Evolutionary conservation across 2,113 vertebrate genomes (phyloP), one percentile per base, ranked within the genome.

Genomic region (Melanerpes aurifrons): DNA sequence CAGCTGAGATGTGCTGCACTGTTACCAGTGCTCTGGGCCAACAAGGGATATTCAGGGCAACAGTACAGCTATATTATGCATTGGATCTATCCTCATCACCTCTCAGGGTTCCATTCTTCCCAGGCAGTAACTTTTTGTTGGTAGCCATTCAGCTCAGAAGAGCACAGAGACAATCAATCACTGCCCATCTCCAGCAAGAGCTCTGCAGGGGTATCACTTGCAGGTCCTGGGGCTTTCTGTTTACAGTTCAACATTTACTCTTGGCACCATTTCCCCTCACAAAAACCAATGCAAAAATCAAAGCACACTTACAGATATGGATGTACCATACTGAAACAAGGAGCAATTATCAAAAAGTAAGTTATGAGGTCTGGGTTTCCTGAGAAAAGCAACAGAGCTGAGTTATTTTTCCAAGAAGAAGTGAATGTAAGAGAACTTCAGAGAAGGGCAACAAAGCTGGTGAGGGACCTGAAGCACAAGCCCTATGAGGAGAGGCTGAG

Each of bases 211-310:
- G 9, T 71, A 74, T 67, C 87, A 94, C 72, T 82, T 89, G 48
- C 12, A 93, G 58, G 62, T 86, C 79, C 62, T 78, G 68, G 10
- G 89, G 82, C 15, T 87, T 89, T 91, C 77, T 88, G 72, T 94
- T 90, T 84, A 83, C 66, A 91, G 19, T 50, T 86, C 79, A 77
- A 76, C 68, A 48, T 73, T 70, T 26, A 66, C 67, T 31, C 45
- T 83, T 5, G 1, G 58, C 92, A 93, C 37, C 47, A 40, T 64
- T 81, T 83, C 47, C 47, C 62, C 24, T 77, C 61, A 74, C 20
- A 71, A 83, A 86, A 62, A 86, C 72, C 88, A 87, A 70, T n/a
- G 22, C 50, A 92, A 84, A 70, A 94, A 90, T 84, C 78, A 91
- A 83, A 86, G 72, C 37, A 25, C 7, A n/a, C 50, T 86, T 81